phyloP scores from a whole-genome alignment of 2,797 vertebrate genomes.

The Spinibarbus caldwelli region DNA sequence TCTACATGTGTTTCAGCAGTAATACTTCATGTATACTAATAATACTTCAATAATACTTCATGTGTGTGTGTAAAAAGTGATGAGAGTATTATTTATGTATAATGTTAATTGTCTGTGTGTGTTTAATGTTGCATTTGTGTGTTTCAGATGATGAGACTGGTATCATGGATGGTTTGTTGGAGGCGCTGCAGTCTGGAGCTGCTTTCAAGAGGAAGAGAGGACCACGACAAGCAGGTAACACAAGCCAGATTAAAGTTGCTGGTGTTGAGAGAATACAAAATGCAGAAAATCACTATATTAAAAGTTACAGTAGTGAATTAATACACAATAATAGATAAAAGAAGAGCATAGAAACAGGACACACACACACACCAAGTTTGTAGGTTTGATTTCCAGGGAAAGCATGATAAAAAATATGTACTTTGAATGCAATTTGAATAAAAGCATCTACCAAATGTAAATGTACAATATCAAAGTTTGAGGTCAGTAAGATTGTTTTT shows the following conservation, averaged over 20 bases:
- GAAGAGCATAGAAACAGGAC: neutral
- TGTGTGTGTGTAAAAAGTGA: constrained; percentile 29
- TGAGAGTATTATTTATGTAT: neutral
- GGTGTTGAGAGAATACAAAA: neutral
- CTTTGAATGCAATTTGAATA: neutral
- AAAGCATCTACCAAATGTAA: neutral
- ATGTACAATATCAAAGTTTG: neutral
- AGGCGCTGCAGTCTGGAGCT: constrained; percentile 82
- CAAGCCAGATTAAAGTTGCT: neutral
- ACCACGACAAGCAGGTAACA: constrained; percentile 81
- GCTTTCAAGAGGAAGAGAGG: constrained; percentile 85
- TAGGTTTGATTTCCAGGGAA: too few species aligned
- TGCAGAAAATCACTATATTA: neutral
- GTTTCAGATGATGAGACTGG: constrained; percentile 81
- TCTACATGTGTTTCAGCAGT: neutral
- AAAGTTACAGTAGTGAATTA: too few species aligned
- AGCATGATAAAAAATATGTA: neutral
- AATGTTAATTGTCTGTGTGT: constrained; percentile 15
- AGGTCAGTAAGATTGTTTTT: neutral
- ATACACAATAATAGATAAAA: neutral
- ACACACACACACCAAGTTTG: too few species aligned
- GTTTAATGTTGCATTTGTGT: constrained; percentile 49
- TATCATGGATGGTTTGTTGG: constrained; percentile 85
- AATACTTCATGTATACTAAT: neutral
- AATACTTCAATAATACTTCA: too few species aligned